Evolutionary conservation across 2,888 invertebrate genomes (phyloP), one percentile per base, ranked within the genome.

Genomic region (Bellardia bayeri): DNA sequence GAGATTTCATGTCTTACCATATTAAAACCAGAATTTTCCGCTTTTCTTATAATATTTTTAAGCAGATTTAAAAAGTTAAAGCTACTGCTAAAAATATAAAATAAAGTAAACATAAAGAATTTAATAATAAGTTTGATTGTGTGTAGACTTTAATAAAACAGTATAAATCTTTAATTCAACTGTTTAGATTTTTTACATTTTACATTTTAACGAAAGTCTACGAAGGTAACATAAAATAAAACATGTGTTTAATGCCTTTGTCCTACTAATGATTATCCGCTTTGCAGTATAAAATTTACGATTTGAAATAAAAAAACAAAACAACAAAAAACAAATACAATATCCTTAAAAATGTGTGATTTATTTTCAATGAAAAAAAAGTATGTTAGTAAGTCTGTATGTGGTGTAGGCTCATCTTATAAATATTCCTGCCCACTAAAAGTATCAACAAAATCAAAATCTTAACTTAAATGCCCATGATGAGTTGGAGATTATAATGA

Each of bases 401-500:
- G 23, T 13, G 33, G 7, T 58, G 33, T 45, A 14, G 11, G 4
- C 23, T 42, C 30, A 61, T 33, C 61, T 45, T 4, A 23, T 23
- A 23, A 23, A 23, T 72, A 13, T 45, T 72, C 42, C 37, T n/a
- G 42, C 11, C 33, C 61, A n/a, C 33, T 49, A 16, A 4, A 61
- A 30, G 16, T n/a, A n/a, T n/a, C 9, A 23, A 74, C n/a, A 45
- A 11, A 8, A 76, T 54, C 33, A 66, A 80, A 80, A 80, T 69
- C 33, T 54, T 72, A 72, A 54, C 71, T 51, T 54, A 51, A 72
- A 81, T 40, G 16, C 64, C 30, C 40, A 13, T 37, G 51, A 51
- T 81, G 63, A 63, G 71, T 64, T 78, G 71, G 33, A 75, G 37
- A 75, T 81, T 75, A 80, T 63, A 72, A 84, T 79, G 64, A 75